Conservation (phyloP, 2,113 vertebrate species). For the Gopherus evgoodei region DNA sequence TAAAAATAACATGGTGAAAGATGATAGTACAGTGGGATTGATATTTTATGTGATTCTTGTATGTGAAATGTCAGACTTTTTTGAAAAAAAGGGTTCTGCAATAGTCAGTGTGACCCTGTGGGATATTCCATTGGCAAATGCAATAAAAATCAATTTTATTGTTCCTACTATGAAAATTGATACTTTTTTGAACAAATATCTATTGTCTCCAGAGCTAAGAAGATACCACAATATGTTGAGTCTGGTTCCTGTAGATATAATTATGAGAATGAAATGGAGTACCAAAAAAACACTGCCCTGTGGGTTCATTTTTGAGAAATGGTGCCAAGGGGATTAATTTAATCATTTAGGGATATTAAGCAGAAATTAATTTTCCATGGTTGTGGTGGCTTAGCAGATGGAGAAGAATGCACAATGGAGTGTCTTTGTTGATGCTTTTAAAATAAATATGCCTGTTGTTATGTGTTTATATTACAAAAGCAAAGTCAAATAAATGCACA, state of each 20-base stretch:
- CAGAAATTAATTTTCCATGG: background rate
- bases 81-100: background rate
- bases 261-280: background rate
- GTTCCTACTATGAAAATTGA: background rate
- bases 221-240: fast-evolving
- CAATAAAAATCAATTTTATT: conserved; percentile 23
- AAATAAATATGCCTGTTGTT: background rate
- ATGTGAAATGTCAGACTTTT: background rate
- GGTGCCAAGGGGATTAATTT: background rate
- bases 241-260: fast-evolving
- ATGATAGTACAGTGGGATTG: conserved; percentile 14
- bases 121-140: conserved; percentile 20
- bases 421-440: background rate
- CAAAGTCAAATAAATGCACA: background rate
- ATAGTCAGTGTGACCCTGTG: background rate
- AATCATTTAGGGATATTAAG: background rate
- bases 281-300: background rate
- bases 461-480: background rate
- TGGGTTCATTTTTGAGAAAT: background rate
- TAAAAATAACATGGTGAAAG: conserved; percentile 35
- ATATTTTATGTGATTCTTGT: conserved; percentile 1
- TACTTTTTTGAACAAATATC: background rate
- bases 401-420: background rate
- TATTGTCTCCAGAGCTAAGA: background rate
- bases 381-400: background rate